Base-by-base conservation (phyloP, 1,140 invertebrate genomes). In the Akabosia matsudoensis region DNA sequence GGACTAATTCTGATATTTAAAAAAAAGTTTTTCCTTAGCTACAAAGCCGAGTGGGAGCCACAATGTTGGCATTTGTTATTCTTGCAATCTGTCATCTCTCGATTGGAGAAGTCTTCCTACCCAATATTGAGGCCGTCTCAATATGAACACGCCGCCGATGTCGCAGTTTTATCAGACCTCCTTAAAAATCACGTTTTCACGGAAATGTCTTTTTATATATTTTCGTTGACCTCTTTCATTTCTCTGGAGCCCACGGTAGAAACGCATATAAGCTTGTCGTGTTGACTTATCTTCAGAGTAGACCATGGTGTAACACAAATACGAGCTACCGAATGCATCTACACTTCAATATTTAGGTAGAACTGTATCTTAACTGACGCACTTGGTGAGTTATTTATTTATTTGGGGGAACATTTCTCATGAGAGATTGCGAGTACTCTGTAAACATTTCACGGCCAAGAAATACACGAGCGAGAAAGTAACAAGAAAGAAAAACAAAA, bases 51-150 rank as follows among this genome's bases (percentile, higher is more conserved):
- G n/a, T 67, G 61, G 61, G 61, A 67, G n/a, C 61, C 31, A 67
- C 28, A n/a, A 30, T 10, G 61, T 30, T 31, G 61, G 61, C 61
- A 30, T 24, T 67, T 67, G 61, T 67, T 67, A 30, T 67, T 31
- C 61, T 67, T 67, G 26, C 61, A 67, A 67, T 67, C 61, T 67
- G 61, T 67, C 61, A 67, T 67, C 24, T 67, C 7, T 67, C 26
- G 61, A 67, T 67, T 67, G 61, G 61, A 30, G 61, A 67, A 67
- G 61, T 31, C 31, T 4, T n/a, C 28, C n/a, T n/a, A n/a, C n/a
- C n/a, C n/a, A n/a, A n/a, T n/a, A n/a, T n/a, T n/a, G n/a, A n/a
- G n/a, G n/a, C n/a, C n/a, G n/a, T n/a, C n/a, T n/a, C n/a, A n/a
- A n/a, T n/a, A n/a, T 51, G 45, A 51, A 51, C n/a, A n/a, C n/a